phyloP scores from a whole-genome alignment of 2,113 vertebrate species.

The Gymnobelideus leadbeateri region DNA sequence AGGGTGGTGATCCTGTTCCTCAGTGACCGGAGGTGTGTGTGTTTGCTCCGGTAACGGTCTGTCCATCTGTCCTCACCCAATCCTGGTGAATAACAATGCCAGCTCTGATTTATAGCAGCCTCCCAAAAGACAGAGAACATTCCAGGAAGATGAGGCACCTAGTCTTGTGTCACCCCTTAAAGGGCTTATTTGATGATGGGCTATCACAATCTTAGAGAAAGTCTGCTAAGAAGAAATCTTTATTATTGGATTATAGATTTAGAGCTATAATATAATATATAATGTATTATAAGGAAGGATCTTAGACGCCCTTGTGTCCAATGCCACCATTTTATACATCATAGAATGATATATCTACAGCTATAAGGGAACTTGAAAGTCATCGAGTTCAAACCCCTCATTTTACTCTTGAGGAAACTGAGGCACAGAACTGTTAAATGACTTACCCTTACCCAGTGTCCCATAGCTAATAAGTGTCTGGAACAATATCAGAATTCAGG shows the following conservation, averaged over 20 bases:
- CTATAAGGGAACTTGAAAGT: not conserved
- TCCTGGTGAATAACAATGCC: not conserved
- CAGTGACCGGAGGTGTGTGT: not conserved
- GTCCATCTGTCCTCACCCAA: not conserved
- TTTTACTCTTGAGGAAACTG: not conserved
- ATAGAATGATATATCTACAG: not conserved
- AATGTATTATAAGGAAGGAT: not conserved
- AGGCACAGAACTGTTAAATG: not conserved
- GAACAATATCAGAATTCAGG: not conserved
- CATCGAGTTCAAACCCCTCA: not conserved
- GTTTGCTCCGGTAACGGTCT: not conserved
- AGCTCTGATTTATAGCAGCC: not conserved
- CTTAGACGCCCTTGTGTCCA: not conserved
- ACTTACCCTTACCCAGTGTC: not conserved
- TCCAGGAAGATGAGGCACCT: not conserved
- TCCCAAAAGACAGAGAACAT: not conserved
- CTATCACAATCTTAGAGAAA: not conserved
- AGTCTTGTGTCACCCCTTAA: not conserved
- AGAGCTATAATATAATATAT: not conserved
- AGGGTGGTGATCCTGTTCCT: not conserved
- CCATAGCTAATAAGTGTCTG: not conserved
- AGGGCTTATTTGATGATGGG: not conserved
- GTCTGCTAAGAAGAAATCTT: not conserved
- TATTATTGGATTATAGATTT: not conserved
- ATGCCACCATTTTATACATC: not conserved